phyloP scores from a whole-genome alignment of 2,888 invertebrate species.

The Clepsis dumicolana region DNA sequence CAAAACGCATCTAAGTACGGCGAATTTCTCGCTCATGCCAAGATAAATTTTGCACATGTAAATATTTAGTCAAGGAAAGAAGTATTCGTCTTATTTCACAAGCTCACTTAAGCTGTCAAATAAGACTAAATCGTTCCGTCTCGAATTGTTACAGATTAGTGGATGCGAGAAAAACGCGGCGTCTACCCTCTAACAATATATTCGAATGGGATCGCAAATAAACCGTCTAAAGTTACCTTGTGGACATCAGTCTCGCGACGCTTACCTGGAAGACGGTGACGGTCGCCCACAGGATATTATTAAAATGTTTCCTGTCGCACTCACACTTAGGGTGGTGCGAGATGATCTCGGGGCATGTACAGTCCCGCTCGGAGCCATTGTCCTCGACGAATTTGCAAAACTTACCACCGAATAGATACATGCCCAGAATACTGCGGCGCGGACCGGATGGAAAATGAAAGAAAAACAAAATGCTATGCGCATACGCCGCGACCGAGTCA shows the following conservation, averaged over 20 bases:
- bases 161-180: constrained; percentile 76
- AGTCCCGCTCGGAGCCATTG: constrained; percentile 93
- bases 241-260: constrained; percentile 70
- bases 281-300: constrained; percentile 98
- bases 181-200: constrained; percentile 70
- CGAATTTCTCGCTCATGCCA: constrained; percentile 73
- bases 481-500: constrained; percentile 78
- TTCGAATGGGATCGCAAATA: constrained; percentile 80
- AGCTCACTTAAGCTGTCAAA: constrained; percentile 55
- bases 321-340: constrained; percentile 95
- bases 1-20: constrained; percentile 57
- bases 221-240: constrained; percentile 75
- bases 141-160: constrained; percentile 50
- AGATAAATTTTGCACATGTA: constrained; percentile 43
- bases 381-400: constrained; percentile 99
- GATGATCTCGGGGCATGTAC: constrained; percentile 97
- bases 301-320: constrained; percentile 99
- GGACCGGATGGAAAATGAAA: constrained; percentile 83
- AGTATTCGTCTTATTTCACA: constrained; percentile 59
- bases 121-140: constrained; percentile 55
- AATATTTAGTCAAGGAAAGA: constrained; percentile 34
- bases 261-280: constrained; percentile 99
- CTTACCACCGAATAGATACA: constrained; percentile 99
- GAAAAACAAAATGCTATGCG: constrained; percentile 85
- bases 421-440: constrained; percentile 97